phyloP scores from a whole-genome alignment of 2,113 vertebrate genomes.

The Gymnarchus niloticus region DNA sequence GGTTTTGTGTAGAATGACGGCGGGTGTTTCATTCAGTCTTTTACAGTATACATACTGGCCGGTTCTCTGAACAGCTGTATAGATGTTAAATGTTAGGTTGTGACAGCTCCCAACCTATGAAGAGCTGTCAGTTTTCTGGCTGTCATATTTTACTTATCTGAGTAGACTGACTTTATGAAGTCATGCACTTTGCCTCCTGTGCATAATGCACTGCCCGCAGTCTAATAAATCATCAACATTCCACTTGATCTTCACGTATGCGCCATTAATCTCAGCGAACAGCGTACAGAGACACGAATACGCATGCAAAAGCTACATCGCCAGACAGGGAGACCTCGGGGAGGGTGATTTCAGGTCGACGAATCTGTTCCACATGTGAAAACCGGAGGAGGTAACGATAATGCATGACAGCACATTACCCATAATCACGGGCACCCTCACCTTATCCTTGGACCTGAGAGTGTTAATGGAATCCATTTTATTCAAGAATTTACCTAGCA shows the following conservation, averaged over 20 bases:
- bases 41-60: neutral
- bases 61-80: neutral
- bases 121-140: neutral
- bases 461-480: neutral
- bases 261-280: neutral
- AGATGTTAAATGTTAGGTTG: neutral
- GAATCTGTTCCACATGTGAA: neutral
- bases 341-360: neutral
- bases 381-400: neutral
- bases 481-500: neutral
- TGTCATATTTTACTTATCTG: neutral
- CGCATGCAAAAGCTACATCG: neutral
- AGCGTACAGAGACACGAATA: neutral
- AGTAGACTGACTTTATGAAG: neutral
- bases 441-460: neutral
- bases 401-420: neutral
- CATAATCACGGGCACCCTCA: neutral
- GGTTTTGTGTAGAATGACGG: neutral
- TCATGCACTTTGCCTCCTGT: neutral
- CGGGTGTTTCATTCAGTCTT: constrained; percentile 4
- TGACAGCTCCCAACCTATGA: neutral
- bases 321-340: neutral
- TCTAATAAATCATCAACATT: neutral
- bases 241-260: neutral
- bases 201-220: neutral